Base-by-base conservation (phyloP, 2,113 vertebrate genomes). In the Glaucomys volans region DNA sequence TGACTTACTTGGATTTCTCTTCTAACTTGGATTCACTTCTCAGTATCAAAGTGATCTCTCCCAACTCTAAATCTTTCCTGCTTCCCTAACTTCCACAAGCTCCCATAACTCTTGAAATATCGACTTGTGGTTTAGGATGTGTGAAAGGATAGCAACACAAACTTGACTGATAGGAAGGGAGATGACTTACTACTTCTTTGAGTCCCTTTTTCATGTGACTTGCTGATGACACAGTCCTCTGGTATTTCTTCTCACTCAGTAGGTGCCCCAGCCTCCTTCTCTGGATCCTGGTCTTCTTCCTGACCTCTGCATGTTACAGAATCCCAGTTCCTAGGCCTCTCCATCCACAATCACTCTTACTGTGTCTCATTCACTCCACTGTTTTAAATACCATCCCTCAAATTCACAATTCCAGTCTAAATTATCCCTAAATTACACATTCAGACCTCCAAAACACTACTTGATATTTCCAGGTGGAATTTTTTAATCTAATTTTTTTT, bases 401-500 rank as follows among this genome's bases (percentile, higher is more conserved):
- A 81, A 90, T 37, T 47, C 59, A 50, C 13, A 80, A 69, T 59
- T 75, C 57, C 66, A 75, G 26, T 6, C 40, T 52, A 90, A 86
- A 1, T 37, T 62, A 50, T 44, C 30, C n/a, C 52, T 77, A 77
- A 83, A 92, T 71, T 59, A 72, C 4, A 75, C 10, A 77, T 2
- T 44, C 44, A 44, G 42, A 35, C 24, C 32, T 64, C n/a, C 24
- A 67, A 35, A 7, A 75, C 54, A 57, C 40, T 90, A 47, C 76
- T 17, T 67, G 57, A 89, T 11, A 86, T 74, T 28, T 59, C 59
- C 84, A 84, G 26, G 13, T 81, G 8, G 35, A 85, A 18, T 59
- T 30, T 72, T 85, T 79, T 44, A 87, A 80, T 10, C 37, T 75
- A 79, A 66, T 50, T 92, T 87, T 89, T 82, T 92, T 89, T 90